phyloP scores from a whole-genome alignment of 1,140 invertebrate genomes.

The Drosophila serrata region DNA sequence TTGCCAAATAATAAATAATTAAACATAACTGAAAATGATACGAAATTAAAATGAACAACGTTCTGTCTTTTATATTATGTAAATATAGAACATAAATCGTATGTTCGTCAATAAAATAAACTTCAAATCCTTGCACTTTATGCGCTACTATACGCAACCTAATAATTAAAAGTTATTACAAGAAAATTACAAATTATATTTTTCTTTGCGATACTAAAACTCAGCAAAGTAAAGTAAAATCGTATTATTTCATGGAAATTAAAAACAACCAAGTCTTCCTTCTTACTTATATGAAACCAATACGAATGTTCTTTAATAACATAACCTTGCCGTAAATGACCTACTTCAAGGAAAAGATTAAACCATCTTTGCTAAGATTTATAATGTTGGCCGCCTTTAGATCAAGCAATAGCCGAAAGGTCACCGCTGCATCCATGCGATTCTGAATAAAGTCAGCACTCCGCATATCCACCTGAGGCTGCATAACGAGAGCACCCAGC shows the following conservation, averaged over 20 bases:
- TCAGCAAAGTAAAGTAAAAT: not conserved
- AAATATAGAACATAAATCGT: not conserved
- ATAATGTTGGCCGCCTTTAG: constrained; percentile 45
- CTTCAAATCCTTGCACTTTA: not conserved
- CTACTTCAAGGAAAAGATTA: constrained; percentile 20
- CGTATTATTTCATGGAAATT: not conserved
- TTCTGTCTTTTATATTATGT: not conserved
- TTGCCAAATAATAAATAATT: not conserved
- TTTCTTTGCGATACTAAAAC: not conserved
- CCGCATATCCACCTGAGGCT: constrained; percentile 38
- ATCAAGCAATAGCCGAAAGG: constrained; percentile 44
- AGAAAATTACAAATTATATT: not conserved
- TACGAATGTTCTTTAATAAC: not conserved
- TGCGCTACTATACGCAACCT: not conserved
- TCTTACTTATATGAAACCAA: not conserved
- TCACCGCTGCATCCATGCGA: constrained; percentile 34
- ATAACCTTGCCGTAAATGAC: not conserved
- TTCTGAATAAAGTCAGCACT: constrained; percentile 26
- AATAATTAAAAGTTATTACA: not conserved
- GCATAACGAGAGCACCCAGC: constrained; percentile 34
- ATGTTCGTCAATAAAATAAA: not conserved
- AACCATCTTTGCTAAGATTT: constrained; percentile 32
- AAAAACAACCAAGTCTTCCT: not conserved
- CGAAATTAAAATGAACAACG: not conserved
- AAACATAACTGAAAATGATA: not conserved